Evolutionary conservation across 2,888 invertebrate species (phyloP).

Genomic region (Venusia cambrica): DNA sequence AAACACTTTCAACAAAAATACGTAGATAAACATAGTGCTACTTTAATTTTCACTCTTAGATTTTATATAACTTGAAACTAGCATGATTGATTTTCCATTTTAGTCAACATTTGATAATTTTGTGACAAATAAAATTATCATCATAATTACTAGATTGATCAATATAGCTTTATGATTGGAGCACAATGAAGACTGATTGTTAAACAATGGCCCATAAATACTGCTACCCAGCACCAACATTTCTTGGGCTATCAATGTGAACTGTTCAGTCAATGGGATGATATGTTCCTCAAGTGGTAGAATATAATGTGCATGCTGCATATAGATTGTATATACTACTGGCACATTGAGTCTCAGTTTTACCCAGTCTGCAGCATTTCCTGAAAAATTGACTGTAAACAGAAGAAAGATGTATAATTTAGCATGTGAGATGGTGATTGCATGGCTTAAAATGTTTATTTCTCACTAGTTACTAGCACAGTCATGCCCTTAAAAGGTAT

Average conservation of each 20-base stretch:
- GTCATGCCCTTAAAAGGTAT: too few relatives aligned
- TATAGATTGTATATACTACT: conserved; percentile 56
- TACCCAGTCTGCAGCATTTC: conserved; percentile 69
- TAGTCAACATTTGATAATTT: too few relatives aligned
- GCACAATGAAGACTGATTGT: conserved; percentile 19
- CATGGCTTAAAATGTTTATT: too few relatives aligned
- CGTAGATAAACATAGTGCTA: neutral
- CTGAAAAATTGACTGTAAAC: conserved; percentile 32
- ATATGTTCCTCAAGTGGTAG: conserved; percentile 45
- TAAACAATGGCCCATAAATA: conserved; percentile 64
- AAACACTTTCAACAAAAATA: conserved; percentile 30
- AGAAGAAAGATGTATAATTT: conserved; percentile 4
- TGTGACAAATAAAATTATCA: neutral
- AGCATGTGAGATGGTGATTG: too few relatives aligned
- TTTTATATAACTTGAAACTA: too few relatives aligned
- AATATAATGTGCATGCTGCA: conserved; percentile 42
- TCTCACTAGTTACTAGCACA: too few relatives aligned
- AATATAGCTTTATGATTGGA: conserved; percentile 1
- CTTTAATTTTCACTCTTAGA: too few relatives aligned
- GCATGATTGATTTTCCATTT: too few relatives aligned
- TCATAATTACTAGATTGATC: neutral
- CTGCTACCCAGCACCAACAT: conserved; percentile 49
- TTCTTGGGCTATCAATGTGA: conserved; percentile 50
- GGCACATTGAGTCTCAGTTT: conserved; percentile 62
- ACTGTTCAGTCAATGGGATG: conserved; percentile 38